phyloP scores from a whole-genome alignment of 1,140 invertebrate genomes.

The Polypedilum pembai region DNA sequence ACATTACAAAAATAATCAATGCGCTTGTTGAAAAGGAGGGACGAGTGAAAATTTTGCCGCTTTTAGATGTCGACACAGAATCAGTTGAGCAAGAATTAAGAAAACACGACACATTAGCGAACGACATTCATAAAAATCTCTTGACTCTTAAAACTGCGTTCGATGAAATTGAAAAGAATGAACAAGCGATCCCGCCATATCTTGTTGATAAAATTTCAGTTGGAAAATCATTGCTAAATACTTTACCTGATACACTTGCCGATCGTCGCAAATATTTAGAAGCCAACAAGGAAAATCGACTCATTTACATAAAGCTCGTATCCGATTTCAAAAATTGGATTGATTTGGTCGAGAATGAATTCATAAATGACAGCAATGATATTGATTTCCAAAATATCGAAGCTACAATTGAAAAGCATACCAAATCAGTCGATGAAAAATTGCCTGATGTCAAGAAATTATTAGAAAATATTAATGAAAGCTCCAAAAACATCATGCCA shows the following conservation, averaged over 20 bases:
- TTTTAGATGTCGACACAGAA: conserved; percentile 66
- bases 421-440: conserved; percentile 74
- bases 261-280: conserved; percentile 71
- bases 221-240: conserved; percentile 64
- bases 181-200: conserved; percentile 67
- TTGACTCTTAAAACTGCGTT: conserved; percentile 60
- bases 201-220: conserved; percentile 76
- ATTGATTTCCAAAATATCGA: conserved; percentile 81
- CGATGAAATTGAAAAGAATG: conserved; percentile 55
- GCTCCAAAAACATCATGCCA: conserved; percentile 79
- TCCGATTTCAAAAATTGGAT: conserved; percentile 80
- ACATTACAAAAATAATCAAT: conserved; percentile 72
- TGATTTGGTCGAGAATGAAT: conserved; percentile 67
- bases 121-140: conserved; percentile 63
- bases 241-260: conserved; percentile 68
- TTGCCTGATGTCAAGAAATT: conserved; percentile 68
- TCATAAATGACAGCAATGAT: conserved; percentile 71
- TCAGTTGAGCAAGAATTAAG: conserved; percentile 74
- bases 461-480: conserved; percentile 70
- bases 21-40: conserved; percentile 81
- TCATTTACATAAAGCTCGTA: conserved; percentile 62
- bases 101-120: conserved; percentile 63
- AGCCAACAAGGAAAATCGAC: conserved; percentile 67
- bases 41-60: conserved; percentile 68
- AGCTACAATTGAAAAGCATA: conserved; percentile 75